phyloP scores from a whole-genome alignment of 2,888 invertebrate species.

The Augiades crinisus region DNA sequence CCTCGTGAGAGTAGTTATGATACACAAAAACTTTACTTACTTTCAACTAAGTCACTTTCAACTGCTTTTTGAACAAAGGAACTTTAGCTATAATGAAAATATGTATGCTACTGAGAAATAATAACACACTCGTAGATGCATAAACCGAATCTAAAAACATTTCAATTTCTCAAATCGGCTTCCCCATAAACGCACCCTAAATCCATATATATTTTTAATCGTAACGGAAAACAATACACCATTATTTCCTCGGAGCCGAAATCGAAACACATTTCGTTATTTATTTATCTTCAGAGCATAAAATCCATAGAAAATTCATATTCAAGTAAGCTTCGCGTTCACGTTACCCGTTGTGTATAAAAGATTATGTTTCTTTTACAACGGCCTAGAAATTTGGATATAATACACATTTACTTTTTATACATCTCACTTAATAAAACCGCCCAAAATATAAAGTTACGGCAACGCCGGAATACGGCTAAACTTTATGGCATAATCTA shows the following conservation, averaged over 20 bases:
- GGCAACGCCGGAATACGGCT: slow-evolving; percentile 31
- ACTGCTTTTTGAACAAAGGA: no score
- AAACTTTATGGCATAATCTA: slow-evolving; percentile 38
- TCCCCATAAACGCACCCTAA: not conserved
- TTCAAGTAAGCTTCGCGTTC: not conserved
- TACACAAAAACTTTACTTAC: no score
- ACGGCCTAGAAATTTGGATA: not conserved
- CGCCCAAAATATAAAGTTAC: slow-evolving; percentile 15
- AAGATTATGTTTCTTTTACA: not conserved
- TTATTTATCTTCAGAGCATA: not conserved
- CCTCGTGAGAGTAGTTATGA: no score
- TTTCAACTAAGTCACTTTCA: no score
- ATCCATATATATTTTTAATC: not conserved
- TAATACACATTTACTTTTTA: slow-evolving; percentile 5
- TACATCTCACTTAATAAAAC: slow-evolving; percentile 15
- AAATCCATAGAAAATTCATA: slow-evolving; percentile 7
- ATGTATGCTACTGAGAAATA: no score
- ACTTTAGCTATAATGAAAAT: no score
- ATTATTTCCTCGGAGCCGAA: not conserved
- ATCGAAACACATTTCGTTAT: not conserved
- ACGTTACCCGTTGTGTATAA: not conserved
- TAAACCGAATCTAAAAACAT: no score
- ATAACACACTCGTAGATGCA: no score
- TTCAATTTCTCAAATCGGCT: no score
- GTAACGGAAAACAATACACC: not conserved